Evolutionary conservation across 1,140 invertebrate genomes (phyloP).

Genomic region (Eurosta solidaginis): DNA sequence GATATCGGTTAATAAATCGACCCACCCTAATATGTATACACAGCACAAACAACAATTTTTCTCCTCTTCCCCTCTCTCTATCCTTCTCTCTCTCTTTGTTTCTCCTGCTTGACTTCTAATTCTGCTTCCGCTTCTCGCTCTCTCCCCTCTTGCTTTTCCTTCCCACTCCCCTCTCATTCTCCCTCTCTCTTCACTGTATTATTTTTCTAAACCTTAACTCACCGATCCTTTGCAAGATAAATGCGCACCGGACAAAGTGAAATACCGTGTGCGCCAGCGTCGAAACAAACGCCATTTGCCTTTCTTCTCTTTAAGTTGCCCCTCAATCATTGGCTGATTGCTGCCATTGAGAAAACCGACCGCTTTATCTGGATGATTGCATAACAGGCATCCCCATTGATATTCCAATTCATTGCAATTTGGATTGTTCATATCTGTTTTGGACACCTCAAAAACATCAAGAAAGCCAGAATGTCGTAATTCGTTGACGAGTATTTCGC

Average conservation of each 20-base stretch:
- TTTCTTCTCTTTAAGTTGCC: conserved; percentile 93
- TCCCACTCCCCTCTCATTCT: too few relatives aligned
- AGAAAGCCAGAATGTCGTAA: conserved; percentile 85
- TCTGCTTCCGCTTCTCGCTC: too few relatives aligned
- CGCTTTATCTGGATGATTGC: conserved; percentile 88
- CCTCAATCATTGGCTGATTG: conserved; percentile 80
- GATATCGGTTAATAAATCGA: too few relatives aligned
- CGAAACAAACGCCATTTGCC: conserved; percentile 89
- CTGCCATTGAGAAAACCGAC: conserved; percentile 76
- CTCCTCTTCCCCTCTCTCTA: too few relatives aligned
- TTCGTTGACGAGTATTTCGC: conserved; percentile 83
- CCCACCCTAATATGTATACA: too few relatives aligned
- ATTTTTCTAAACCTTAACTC: conserved; percentile 61
- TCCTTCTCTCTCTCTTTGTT: too few relatives aligned
- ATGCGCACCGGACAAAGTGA: conserved; percentile 88
- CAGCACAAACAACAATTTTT: too few relatives aligned
- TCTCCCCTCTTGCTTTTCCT: too few relatives aligned
- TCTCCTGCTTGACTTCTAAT: too few relatives aligned
- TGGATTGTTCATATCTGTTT: conserved; percentile 56
- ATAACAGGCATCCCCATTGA: conserved; percentile 63
- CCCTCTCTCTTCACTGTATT: too few relatives aligned
- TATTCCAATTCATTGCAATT: conserved; percentile 61
- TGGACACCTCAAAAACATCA: conserved; percentile 84
- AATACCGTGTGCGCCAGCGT: conserved; percentile 90
- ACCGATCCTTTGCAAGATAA: conserved; percentile 86